Evolutionary conservation across 1,140 invertebrate genomes (phyloP).

Genomic region (Pygmarrhopalites habei): DNA sequence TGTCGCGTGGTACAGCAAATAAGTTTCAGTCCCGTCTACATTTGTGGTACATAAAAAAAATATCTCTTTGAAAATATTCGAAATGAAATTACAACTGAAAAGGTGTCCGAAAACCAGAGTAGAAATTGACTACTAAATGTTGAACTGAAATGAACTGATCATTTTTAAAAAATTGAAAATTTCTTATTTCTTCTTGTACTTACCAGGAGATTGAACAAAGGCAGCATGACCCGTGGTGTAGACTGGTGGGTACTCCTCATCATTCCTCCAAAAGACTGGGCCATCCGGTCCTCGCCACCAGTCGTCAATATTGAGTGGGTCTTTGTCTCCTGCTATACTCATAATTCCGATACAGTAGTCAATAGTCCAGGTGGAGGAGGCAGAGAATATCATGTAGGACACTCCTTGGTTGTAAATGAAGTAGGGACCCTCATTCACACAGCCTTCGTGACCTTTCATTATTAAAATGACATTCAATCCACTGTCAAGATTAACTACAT

Average conservation of each 20-base stretch:
- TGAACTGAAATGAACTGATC: not conserved
- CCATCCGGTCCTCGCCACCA: conserved; percentile 16
- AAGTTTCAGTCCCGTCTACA: conserved; percentile 18
- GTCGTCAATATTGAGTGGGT: conserved; percentile 15
- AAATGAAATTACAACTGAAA: not conserved
- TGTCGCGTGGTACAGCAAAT: conserved; percentile 21
- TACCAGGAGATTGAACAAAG: conserved; percentile 16
- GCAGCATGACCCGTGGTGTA: conserved; percentile 21
- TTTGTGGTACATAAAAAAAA: not conserved
- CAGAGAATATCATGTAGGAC: conserved; percentile 25
- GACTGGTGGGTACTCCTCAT: conserved; percentile 17
- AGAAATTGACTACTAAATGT: not conserved
- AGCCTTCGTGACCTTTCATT: too few species aligned
- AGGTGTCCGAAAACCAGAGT: not conserved
- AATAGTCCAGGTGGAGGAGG: conserved; percentile 17
- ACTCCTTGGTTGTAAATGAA: conserved; percentile 17
- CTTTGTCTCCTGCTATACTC: conserved; percentile 16
- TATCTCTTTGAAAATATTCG: not conserved
- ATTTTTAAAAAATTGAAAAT: not conserved
- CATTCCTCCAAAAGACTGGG: conserved; percentile 22
- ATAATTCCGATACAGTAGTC: conserved; percentile 28
- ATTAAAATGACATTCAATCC: not conserved
- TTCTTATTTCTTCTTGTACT: not conserved
- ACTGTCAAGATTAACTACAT: too few species aligned
- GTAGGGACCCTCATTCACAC: conserved; percentile 20